Base-by-base conservation (phyloP, 2,888 invertebrate species). In the Laspeyria flexula region DNA sequence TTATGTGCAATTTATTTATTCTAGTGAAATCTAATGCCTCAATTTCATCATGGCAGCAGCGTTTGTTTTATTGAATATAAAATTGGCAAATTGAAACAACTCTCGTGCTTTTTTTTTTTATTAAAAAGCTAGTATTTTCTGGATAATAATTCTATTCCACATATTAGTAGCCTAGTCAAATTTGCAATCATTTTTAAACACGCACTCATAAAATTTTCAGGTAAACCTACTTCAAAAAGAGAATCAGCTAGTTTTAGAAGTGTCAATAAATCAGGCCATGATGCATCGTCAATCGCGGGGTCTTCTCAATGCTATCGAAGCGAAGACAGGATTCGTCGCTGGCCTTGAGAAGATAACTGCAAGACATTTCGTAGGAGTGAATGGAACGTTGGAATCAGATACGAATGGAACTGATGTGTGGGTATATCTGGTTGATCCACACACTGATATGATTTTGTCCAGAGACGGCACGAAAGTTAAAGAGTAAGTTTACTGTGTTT, bases 281-380 rank as follows among this genome's bases (percentile, higher is more conserved):
- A 94, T 97, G 64, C 86, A 93, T 0, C 90, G 86, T 7, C 87
- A 91, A 23, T 86, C 92, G 0, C 86, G 92, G 0, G 92, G 89
- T 6, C 67, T 94, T 9, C 86, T 94, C 0, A 86, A 93, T 4
- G 93, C 94, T 0, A 90, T 97, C 7, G 96, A 97, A 75, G 95
- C 95, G 31, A 94, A 95, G 55, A 95, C 95, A 5, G 96, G 95
- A 0, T 85, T 97, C 3, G 93, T 97, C 9, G 95, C 96, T 1
- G 96, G 97, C 0, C 93, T 98, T 35, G 98, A 98, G 77, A 95
- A 95, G 64, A 93, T 98, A n/a, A 95, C 96, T n/a, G 94, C 95
- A 0, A 93, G 96, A 44, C 95, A 96, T 76, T 95, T 93, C 63
- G 79, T 96, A 7, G 95, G 95, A 9, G 94, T 94, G 41, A 97